Percentiles rank a stretch among this genome's conserved stretches.
Evolutionary conservation across 2,797 vertebrate genomes (phyloP).

Genomic region (Leuciscus waleckii): DNA sequence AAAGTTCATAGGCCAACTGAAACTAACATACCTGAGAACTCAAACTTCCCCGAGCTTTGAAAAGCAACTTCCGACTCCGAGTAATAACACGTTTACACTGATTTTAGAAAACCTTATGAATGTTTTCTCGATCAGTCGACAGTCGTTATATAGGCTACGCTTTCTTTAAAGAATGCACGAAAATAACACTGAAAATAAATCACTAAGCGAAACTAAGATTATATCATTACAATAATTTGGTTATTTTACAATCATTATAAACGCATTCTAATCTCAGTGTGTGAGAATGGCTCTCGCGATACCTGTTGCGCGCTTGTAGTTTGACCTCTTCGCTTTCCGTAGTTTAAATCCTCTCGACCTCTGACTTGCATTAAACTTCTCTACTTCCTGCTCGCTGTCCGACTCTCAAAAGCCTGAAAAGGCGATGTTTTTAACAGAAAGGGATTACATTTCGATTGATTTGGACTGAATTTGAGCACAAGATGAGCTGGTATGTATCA

Average conservation of each 20-base stretch:
- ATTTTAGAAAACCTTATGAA: not conserved
- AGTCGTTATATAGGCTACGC: not conserved
- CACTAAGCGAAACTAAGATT: not conserved
- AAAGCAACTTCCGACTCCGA: not conserved
- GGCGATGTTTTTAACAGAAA: conserved; percentile 71
- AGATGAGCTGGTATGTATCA: conserved; percentile 84
- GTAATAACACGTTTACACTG: not conserved
- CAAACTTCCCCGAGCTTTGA: not conserved
- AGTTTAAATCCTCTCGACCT: conserved; percentile 62
- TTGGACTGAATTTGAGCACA: conserved; percentile 66
- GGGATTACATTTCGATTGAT: conserved; percentile 64
- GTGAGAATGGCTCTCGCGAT: not conserved
- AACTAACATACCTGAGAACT: not conserved
- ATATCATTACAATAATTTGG: not conserved
- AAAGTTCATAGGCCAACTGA: not conserved
- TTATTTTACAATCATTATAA: not conserved
- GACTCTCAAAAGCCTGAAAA: conserved; percentile 60
- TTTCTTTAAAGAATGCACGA: not conserved
- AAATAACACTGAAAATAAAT: not conserved
- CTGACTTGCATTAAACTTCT: conserved; percentile 49
- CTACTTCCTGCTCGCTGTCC: conserved; percentile 74
- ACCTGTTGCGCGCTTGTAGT: conserved; percentile 30
- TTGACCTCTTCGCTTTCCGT: conserved; percentile 59
- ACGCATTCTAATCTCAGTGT: not conserved
- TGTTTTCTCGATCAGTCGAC: not conserved